Base-by-base conservation (phyloP, 1,140 invertebrate species). In the Procambarus clarkii region DNA sequence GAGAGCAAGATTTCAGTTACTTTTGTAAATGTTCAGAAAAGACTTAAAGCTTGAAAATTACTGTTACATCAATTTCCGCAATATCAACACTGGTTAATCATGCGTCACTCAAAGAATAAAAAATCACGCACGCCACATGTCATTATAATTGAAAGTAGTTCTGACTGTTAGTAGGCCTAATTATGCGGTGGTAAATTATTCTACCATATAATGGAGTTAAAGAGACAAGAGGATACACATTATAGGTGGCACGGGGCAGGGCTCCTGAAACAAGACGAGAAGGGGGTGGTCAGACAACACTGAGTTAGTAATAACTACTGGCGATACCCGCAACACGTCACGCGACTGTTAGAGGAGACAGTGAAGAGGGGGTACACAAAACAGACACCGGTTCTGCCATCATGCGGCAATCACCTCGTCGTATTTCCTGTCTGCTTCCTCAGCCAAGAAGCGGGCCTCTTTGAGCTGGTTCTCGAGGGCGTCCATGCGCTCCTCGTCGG, bases 351-450 rank as follows among this genome's bases (percentile, higher is more conserved):
- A 69, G 64, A 69, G 64, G 64, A 69, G 64, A 69, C 64, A 21
- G 4, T 11, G 13, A 21, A 69, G 2, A 74, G 21, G 50, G 50
- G 13, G 21, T 34, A 64, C 60, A 18, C 60, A 64, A 54, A 5
- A 18, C 2, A 71, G 2, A 50, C 60, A 18, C 18, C 46, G 46
- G 71, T 2, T 13, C 69, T 24, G 45, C 76, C 74, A 24, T 71
- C 85, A 54, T 58, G 54, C 71, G 15, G n/a, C 84, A 79, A 88
- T 93, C 96, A 99, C 99, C 98, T 99, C 99, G 98, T 99, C 99
- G 96, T 99, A 99, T 99, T 99, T 99, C 96, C 99, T 98, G 97
- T 99, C 99, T 94, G 99, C 99, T 96, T 99, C 99, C 96, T 99
- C 99, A 95, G 99, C 99, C 94, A 99, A 97, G 97, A 99, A 99